Evolutionary conservation across 2,888 invertebrate species (phyloP).

Genomic region (Lordiphosa andalusiaca): DNA sequence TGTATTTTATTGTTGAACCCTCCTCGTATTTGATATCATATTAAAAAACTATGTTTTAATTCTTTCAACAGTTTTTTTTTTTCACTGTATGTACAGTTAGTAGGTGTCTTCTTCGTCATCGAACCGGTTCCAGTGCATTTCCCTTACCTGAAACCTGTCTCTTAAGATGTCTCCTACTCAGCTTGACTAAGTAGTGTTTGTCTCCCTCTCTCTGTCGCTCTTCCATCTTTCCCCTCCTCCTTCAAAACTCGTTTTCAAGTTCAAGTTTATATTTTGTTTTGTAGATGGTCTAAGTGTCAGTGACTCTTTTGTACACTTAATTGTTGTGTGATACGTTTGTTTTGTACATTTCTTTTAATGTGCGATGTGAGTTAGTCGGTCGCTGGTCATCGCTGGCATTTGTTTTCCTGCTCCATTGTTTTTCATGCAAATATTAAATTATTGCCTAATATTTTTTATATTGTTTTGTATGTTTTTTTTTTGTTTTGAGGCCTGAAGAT

Average conservation of each 20-base stretch:
- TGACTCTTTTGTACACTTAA: constrained; percentile 62
- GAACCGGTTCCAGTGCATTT: constrained; percentile 8
- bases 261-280: constrained; percentile 66
- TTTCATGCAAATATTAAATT: constrained; percentile 16
- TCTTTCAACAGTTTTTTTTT: too few relatives aligned
- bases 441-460: constrained; percentile 46
- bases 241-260: constrained; percentile 74
- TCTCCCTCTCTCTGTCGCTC: constrained; percentile 24
- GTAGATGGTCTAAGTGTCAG: constrained; percentile 59
- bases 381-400: constrained; percentile 20
- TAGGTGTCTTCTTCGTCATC: constrained; percentile 5
- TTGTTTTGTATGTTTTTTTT: constrained; percentile 7
- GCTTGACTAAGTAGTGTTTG: neutral
- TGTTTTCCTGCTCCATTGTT: constrained; percentile 38
- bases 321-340: constrained; percentile 35
- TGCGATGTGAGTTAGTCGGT: constrained; percentile 30
- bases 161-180: constrained; percentile 31
- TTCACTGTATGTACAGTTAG: constrained; percentile 9
- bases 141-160: constrained; percentile 37
- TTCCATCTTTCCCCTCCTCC: constrained; percentile 16
- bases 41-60: too few relatives aligned
- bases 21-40: too few relatives aligned
- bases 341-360: constrained; percentile 22
- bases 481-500: constrained; percentile 36
- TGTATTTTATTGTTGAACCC: too few relatives aligned